Evolutionary conservation across 2,888 invertebrate species (phyloP), one percentile per base, ranked within the genome.

Genomic region (Fabriciana adippe): DNA sequence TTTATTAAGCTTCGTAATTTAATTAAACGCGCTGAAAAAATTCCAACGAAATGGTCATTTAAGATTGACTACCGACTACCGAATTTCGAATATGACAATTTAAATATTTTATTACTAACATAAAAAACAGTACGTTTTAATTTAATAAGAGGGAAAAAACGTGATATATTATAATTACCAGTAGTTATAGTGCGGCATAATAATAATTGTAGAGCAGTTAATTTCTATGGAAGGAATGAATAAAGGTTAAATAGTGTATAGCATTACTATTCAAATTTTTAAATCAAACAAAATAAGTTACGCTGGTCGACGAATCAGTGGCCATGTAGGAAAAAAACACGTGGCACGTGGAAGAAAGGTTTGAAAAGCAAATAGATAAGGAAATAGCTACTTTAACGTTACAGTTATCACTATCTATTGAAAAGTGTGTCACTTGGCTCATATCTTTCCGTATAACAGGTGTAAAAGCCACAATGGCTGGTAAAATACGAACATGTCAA

Each of bases 361-460:
- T 73, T 60, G 35, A 55, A 66, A 67, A 64, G 67, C 48, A 53
- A 16, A 48, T 26, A 53, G 72, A 73, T 72, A 72, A 73, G 64
- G 48, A 64, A 63, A 69, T 63, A 66, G 45, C 54, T 53, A 56
- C 55, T 62, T 51, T 75, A 78, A 79, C 71, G 75, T 72, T 76
- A 75, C 72, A 80, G 80, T 81, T 80, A 61, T 35, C 64, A 69
- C 72, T 85, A 87, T 86, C 87, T 72, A 71, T 70, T 72, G 75
- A 79, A 76, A 88, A 85, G 83, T 88, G 84, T 88, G 89, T 89
- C 89, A 86, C 77, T 79, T 67, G 35, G 64, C 71, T 81, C 84
- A 80, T 82, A 77, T 67, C 72, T 70, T 76, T 74, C 71, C 54
- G 18, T 70, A 66, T 73, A 73, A 75, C 80, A 85, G 84, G 83